phyloP scores from a whole-genome alignment of 2,797 vertebrate species.

The Premnoplex brunnescens region DNA sequence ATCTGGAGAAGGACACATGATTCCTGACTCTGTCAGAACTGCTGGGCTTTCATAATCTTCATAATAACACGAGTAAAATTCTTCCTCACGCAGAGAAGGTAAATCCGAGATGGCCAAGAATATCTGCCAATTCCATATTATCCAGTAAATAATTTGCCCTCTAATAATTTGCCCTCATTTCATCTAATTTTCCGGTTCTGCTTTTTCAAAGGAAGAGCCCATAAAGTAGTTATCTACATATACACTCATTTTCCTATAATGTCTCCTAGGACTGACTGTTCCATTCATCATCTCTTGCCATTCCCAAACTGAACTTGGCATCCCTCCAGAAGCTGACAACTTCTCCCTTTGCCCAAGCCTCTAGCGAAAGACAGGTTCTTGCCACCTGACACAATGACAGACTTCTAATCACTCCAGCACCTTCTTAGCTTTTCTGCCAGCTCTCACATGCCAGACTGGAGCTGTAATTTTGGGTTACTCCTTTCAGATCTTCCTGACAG shows the following conservation, averaged over 20 bases:
- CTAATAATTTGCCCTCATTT: neutral
- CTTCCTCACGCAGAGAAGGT: slow-evolving; percentile 82
- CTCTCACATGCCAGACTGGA: neutral
- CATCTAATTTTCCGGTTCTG: neutral
- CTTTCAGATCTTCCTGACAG: neutral
- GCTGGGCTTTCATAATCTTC: slow-evolving; percentile 84
- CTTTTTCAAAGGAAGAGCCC: neutral
- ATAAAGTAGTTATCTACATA: neutral
- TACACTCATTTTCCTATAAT: neutral
- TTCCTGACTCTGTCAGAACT: slow-evolving; percentile 79
- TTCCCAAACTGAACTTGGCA: neutral
- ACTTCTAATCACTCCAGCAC: neutral
- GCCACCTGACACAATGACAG: neutral
- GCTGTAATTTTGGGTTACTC: neutral
- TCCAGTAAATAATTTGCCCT: neutral
- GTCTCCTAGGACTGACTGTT: neutral
- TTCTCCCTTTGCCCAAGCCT: neutral
- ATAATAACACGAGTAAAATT: slow-evolving; percentile 91
- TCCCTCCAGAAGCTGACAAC: neutral
- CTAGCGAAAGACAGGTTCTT: neutral
- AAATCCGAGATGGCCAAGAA: slow-evolving; percentile 85
- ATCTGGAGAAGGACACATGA: slow-evolving; percentile 88
- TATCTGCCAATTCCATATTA: slow-evolving; percentile 79
- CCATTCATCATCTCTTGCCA: neutral
- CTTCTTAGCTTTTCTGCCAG: neutral